Conservation (phyloP, 30 jellyfish, hydroid and myxozoan genomes). For the Hydractinia echinata region DNA sequence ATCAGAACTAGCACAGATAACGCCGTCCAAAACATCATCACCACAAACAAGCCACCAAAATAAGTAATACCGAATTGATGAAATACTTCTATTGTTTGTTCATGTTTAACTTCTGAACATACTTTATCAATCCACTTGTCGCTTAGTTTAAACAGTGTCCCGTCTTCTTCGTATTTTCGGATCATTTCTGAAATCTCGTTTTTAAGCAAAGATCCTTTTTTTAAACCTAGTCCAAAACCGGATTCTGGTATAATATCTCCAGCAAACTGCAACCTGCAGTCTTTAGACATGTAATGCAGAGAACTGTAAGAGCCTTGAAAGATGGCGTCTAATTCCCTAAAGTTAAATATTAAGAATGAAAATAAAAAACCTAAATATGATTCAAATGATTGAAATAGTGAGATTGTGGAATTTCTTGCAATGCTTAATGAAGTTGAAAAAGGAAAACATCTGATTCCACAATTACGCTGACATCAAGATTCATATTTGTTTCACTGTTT, state of each 20-base stretch:
- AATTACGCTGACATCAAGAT: no score
- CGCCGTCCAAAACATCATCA: not conserved
- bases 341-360: not conserved
- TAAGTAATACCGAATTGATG: no score
- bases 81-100: no score
- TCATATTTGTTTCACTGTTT: no score
- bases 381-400: no score
- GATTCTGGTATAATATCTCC: constrained; percentile 21
- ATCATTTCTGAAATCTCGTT: not conserved
- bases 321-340: constrained; percentile 15
- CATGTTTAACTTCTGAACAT: not conserved
- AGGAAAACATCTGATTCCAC: no score
- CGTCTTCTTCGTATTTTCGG: not conserved
- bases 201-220: not conserved
- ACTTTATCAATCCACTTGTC: constrained; percentile 10
- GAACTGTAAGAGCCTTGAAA: constrained; percentile 19
- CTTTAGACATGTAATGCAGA: constrained; percentile 19
- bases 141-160: not conserved
- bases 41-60: constrained; percentile 4
- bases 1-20: no score
- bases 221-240: constrained; percentile 28
- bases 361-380: no score
- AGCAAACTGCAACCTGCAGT: constrained; percentile 21
- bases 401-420: no score
- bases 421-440: no score